Percentiles rank a stretch among this genome's conserved stretches.
Evolutionary conservation across 2,888 invertebrate species (phyloP).

Genomic region (Drosophila quinaria): DNA sequence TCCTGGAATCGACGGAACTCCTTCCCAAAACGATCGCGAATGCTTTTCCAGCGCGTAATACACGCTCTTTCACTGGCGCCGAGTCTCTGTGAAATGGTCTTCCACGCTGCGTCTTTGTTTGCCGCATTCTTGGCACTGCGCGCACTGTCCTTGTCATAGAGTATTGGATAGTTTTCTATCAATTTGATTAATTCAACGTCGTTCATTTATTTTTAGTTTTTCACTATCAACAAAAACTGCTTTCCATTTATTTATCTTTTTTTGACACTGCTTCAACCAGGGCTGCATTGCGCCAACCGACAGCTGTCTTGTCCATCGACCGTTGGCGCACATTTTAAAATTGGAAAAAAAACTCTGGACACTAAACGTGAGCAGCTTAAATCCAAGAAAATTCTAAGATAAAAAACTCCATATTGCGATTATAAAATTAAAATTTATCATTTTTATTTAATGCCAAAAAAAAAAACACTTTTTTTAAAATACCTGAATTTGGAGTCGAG

Average conservation of each 20-base stretch:
- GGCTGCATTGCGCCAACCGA: slow-evolving; percentile 13
- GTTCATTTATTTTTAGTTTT: slow-evolving; percentile 58
- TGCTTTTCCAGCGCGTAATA: slow-evolving; percentile 83
- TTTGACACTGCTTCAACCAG: slow-evolving; percentile 18
- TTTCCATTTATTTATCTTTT: slow-evolving; percentile 28
- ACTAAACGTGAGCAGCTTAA: too few relatives aligned
- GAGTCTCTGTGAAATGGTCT: slow-evolving; percentile 67
- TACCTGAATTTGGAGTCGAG: too few relatives aligned
- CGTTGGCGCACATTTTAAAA: too few relatives aligned
- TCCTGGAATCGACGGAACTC: slow-evolving; percentile 79
- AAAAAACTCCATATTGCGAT: too few relatives aligned
- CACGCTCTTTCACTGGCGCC: slow-evolving; percentile 82
- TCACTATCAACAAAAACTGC: slow-evolving; percentile 19
- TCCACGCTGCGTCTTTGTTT: slow-evolving; percentile 81
- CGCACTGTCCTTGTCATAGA: slow-evolving; percentile 78
- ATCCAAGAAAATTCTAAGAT: too few relatives aligned
- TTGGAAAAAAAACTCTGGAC: too few relatives aligned
- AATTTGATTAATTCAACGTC: slow-evolving; percentile 74
- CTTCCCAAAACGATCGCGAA: slow-evolving; percentile 82
- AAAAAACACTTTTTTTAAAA: too few relatives aligned
- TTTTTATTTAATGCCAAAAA: too few relatives aligned
- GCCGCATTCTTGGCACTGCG: slow-evolving; percentile 71
- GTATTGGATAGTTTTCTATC: slow-evolving; percentile 75
- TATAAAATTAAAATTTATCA: too few relatives aligned
- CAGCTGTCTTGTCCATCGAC: background rate